Percentiles rank a stretch among this genome's conserved stretches.
These are phyloP conservation scores for Helobdella robusta DNA, from an alignment of 2,888 invertebrate genomes.

Conservation along the genomic window DNA sequence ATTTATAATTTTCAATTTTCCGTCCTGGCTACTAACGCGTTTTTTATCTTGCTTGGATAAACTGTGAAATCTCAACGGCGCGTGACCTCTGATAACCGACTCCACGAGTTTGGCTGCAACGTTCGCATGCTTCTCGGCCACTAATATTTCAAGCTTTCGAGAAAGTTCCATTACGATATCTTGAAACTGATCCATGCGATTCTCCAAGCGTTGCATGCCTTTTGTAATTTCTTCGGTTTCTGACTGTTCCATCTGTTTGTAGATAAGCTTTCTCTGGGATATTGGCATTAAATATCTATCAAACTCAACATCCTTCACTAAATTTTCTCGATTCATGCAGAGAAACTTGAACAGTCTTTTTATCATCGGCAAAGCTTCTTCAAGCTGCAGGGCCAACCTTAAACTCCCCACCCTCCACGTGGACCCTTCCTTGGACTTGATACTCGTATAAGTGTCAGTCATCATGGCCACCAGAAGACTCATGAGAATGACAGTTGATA, in stretches of 20 bases:
- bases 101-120: too few relatives aligned
- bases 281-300: conserved; percentile 28
- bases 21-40: too few relatives aligned
- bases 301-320: conserved; percentile 22
- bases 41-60: too few relatives aligned
- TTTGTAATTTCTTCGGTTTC: conserved; percentile 22
- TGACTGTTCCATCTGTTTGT: neutral
- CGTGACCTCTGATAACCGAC: too few relatives aligned
- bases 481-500: conserved; percentile 37
- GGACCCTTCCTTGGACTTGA: conserved; percentile 39
- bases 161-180: conserved; percentile 18
- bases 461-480: conserved; percentile 40
- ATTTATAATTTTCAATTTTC: too few relatives aligned
- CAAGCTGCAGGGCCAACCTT: conserved; percentile 39
- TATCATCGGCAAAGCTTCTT: conserved; percentile 29
- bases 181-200: conserved; percentile 24
- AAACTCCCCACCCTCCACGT: conserved; percentile 45
- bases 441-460: conserved; percentile 39
- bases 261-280: neutral
- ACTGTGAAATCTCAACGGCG: too few relatives aligned
- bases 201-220: conserved; percentile 23
- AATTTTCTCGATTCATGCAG: conserved; percentile 22
- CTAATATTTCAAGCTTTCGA: conserved; percentile 14
- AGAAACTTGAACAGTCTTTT: conserved; percentile 20
- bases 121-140: too few relatives aligned